These are phyloP conservation scores for Nemoura dubitans DNA, from an alignment of 2,888 invertebrate species.

Conservation along the genomic window DNA sequence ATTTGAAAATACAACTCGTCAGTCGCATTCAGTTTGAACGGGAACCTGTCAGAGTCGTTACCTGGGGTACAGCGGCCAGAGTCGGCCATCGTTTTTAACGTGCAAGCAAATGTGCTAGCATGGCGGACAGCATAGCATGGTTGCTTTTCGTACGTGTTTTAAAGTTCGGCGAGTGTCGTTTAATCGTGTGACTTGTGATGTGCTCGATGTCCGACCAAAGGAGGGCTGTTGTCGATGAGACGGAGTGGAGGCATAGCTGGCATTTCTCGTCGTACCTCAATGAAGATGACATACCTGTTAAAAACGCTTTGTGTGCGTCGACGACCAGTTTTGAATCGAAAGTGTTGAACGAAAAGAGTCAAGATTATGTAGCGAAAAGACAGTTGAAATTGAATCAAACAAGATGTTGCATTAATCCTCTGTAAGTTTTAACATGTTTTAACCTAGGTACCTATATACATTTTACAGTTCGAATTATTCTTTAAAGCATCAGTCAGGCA, in stretches of 20 bases:
- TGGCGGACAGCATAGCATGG: background rate
- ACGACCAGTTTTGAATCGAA: slow-evolving; percentile 34
- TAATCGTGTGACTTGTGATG: slow-evolving; percentile 26
- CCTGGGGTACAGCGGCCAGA: background rate
- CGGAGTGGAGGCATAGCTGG: slow-evolving; percentile 58
- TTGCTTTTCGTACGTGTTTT: background rate
- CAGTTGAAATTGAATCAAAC: background rate
- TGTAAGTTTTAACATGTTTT: too few relatives aligned
- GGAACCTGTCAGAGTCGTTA: slow-evolving; percentile 8
- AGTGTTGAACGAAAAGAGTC: slow-evolving; percentile 15
- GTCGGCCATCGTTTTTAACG: background rate
- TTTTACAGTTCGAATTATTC: too few relatives aligned
- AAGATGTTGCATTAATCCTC: slow-evolving; percentile 19
- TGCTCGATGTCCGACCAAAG: slow-evolving; percentile 22
- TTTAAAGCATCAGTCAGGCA: too few relatives aligned
- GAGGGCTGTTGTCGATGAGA: background rate
- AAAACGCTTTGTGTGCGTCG: slow-evolving; percentile 19
- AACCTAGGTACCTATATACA: too few relatives aligned
- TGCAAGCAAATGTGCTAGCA: background rate
- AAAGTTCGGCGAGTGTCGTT: background rate
- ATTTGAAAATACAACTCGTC: slow-evolving; percentile 31
- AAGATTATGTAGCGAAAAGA: background rate
- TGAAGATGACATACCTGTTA: background rate
- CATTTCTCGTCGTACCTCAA: slow-evolving; percentile 57
- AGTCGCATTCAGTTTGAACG: slow-evolving; percentile 8